Base-by-base conservation (phyloP, 2,888 invertebrate species). In the Tubulanus polymorphus region DNA sequence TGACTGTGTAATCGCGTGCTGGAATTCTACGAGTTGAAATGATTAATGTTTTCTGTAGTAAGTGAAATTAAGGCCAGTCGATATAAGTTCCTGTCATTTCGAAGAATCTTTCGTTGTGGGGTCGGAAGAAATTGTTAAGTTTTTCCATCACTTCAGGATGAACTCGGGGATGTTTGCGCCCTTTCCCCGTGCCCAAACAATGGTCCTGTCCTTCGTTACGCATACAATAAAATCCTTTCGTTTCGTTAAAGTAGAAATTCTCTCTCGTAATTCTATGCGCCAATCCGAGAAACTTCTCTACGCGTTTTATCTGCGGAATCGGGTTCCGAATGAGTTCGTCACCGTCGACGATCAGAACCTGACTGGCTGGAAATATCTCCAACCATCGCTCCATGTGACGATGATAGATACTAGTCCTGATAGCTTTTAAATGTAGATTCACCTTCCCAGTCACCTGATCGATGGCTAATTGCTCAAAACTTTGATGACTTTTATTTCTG, bases 181-280 rank as follows among this genome's bases (percentile, higher is more conserved):
- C 93, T 81, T 84, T 93, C 87, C 80, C 91, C 85, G 84, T 91
- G 85, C 91, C 91, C 53, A 93, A 81, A 77, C 93, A 93, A 72
- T 90, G 90, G 79, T 91, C 87, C 70, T 91, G 83, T 69, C 71
- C 15, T 75, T 78, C 76, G 63, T 79, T 75, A 23, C 78, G 65
- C 62, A 82, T 78, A 79, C 94, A 94, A 80, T 90, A 94, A 82
- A 96, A 92, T 56, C 95, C 92, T 80, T 94, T 94, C 25, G 91
- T 92, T 80, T 89, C 88, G 81, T 96, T 95, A 82, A 93, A 96
- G 81, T 93, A 92, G 80, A 96, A 93, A 80, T 93, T 91, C 79
- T 89, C 89, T 3, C 57, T 54, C 5, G 60, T 54, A 20, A 68
- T 56, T 32, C 56, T 49, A 37, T 60, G 62, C 26, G 60, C 48